phyloP scores from a whole-genome alignment of 2,888 invertebrate genomes.

The Ochropacha duplaris region DNA sequence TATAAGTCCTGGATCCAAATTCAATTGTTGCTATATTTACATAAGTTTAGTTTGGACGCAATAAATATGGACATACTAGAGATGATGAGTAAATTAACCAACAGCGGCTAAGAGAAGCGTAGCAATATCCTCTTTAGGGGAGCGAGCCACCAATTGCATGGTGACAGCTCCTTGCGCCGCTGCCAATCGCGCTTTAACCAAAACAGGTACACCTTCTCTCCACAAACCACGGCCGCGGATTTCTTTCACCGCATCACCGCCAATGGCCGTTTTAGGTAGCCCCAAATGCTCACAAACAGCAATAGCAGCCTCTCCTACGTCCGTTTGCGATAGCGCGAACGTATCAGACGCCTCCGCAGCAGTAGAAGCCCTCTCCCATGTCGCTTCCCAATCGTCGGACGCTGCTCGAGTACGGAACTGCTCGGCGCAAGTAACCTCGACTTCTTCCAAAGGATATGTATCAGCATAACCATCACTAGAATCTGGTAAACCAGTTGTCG shows the following conservation, averaged over 20 bases:
- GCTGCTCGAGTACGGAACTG: slow-evolving; percentile 53
- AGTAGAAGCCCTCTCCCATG: slow-evolving; percentile 88
- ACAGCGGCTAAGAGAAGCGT: slow-evolving; percentile 93
- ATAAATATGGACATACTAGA: too few species aligned
- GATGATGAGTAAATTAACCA: slow-evolving; percentile 79
- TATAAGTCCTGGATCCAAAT: too few species aligned
- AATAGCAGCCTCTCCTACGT: slow-evolving; percentile 52
- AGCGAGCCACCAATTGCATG: slow-evolving; percentile 94
- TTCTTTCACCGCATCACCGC: slow-evolving; percentile 60
- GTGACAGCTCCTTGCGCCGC: slow-evolving; percentile 90
- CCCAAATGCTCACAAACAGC: slow-evolving; percentile 63
- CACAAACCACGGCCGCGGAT: slow-evolving; percentile 86
- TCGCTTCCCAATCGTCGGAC: slow-evolving; percentile 74
- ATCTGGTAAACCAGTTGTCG: slow-evolving; percentile 94
- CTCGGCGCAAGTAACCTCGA: slow-evolving; percentile 57
- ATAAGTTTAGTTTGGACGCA: too few species aligned
- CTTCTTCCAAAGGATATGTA: slow-evolving; percentile 96
- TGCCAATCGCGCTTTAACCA: slow-evolving; percentile 91
- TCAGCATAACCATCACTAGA: slow-evolving; percentile 97
- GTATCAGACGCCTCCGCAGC: slow-evolving; percentile 93
- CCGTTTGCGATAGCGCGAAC: slow-evolving; percentile 87
- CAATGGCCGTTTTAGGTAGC: slow-evolving; percentile 48
- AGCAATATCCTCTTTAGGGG: slow-evolving; percentile 90
- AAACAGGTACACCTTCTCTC: slow-evolving; percentile 92
- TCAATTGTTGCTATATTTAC: too few species aligned